A percentile compares a stretch with the other conserved stretches of the same genome.
These are phyloP conservation scores for Lucilia sericata DNA, from an alignment of 1,140 invertebrate genomes.

Conservation along the genomic window DNA sequence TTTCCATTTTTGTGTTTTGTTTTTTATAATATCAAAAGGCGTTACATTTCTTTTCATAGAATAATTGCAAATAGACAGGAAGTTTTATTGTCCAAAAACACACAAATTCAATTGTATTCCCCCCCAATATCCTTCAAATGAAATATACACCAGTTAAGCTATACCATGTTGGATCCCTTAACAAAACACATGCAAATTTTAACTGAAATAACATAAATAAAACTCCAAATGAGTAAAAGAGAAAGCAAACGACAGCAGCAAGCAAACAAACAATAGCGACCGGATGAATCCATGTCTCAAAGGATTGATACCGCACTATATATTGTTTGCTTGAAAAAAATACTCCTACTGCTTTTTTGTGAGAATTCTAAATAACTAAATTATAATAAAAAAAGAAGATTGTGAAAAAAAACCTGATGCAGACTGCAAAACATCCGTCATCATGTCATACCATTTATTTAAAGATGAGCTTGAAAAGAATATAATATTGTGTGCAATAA, in stretches of 20 bases:
- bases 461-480: neutral
- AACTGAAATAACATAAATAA: neutral
- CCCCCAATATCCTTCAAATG: slow-evolving; percentile 23
- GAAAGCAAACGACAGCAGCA: neutral
- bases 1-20: neutral
- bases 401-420: neutral
- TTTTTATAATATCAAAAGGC: neutral
- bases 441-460: neutral
- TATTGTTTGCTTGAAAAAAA: neutral
- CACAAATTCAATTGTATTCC: neutral
- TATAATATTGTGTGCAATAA: neutral
- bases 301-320: slow-evolving; percentile 26
- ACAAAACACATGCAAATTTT: slow-evolving; percentile 28
- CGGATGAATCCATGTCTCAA: slow-evolving; percentile 43
- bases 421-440: slow-evolving; percentile 27
- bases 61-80: neutral
- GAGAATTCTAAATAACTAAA: neutral
- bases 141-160: slow-evolving; percentile 25
- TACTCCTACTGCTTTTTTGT: neutral
- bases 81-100: slow-evolving; percentile 26
- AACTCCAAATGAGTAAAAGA: neutral
- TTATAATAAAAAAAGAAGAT: neutral
- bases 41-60: neutral
- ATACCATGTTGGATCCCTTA: neutral
- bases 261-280: slow-evolving; percentile 26